Conservation (phyloP, 1,140 invertebrate species). For the Patella vulgata region DNA sequence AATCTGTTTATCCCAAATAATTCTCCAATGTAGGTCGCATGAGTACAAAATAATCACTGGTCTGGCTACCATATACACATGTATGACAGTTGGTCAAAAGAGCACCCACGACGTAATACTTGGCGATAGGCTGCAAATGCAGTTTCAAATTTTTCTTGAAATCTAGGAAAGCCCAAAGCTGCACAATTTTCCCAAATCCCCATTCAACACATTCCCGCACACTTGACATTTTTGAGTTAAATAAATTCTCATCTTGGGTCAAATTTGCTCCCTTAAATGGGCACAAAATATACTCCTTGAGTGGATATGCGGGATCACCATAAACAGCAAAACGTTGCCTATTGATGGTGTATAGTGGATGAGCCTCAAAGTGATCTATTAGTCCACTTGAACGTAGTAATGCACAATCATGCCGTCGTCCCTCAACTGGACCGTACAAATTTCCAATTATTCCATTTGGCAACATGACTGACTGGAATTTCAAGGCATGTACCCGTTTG, state of each 20-base stretch:
- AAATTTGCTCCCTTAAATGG: constrained; percentile 14
- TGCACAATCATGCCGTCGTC: constrained; percentile 10
- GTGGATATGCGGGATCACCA: constrained; percentile 25
- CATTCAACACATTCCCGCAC: constrained; percentile 8
- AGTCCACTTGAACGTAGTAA: constrained; percentile 15
- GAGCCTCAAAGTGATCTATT: constrained; percentile 4
- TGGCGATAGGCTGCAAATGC: constrained; percentile 9
- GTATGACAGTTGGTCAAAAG: constrained; percentile 13
- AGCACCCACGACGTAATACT: constrained; percentile 8
- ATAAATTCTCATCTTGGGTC: constrained; percentile 4
- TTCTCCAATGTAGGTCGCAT: neutral
- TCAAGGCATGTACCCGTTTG: constrained; percentile 16
- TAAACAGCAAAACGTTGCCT: too few species aligned
- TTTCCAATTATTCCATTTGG: constrained; percentile 19
- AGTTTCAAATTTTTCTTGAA: constrained; percentile 11
- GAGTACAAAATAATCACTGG: neutral
- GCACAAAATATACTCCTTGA: neutral
- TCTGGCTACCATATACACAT: constrained; percentile 7
- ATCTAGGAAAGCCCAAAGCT: constrained; percentile 8
- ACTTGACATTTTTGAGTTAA: constrained; percentile 14
- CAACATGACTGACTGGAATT: constrained; percentile 9
- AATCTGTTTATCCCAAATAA: constrained; percentile 10
- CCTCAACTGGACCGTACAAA: constrained; percentile 15
- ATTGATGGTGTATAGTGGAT: neutral
- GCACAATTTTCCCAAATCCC: neutral